Evolutionary conservation across 2,797 vertebrate species (phyloP).

Genomic region (Manis javanica): DNA sequence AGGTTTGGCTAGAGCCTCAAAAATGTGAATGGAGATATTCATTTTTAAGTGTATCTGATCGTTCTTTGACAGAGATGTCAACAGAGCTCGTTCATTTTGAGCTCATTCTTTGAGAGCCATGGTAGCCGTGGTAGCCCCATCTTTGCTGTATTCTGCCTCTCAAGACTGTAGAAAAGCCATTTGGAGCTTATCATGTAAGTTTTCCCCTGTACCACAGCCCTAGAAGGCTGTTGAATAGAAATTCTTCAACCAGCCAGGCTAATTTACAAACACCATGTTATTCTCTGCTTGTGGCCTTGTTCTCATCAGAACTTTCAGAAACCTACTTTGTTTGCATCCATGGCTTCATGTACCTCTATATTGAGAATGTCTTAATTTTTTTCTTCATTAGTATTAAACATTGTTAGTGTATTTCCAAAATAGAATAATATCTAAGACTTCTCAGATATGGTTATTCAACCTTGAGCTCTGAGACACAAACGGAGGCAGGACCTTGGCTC

Average conservation of each 20-base stretch:
- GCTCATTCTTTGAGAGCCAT: conserved; percentile 82
- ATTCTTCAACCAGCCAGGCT: conserved; percentile 78
- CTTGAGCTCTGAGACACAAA: conserved; percentile 34
- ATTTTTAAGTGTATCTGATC: conserved; percentile 77
- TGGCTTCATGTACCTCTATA: not conserved
- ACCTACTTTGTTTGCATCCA: not conserved
- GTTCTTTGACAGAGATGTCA: conserved; percentile 84
- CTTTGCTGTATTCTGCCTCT: conserved; percentile 82
- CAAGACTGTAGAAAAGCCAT: conserved; percentile 82
- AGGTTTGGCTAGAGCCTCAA: conserved; percentile 55
- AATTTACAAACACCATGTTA: conserved; percentile 77
- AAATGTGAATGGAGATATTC: conserved; percentile 71
- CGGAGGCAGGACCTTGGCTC: not conserved
- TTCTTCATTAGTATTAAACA: conserved; percentile 42
- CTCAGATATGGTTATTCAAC: conserved; percentile 16
- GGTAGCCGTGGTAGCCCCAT: conserved; percentile 78
- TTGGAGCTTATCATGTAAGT: conserved; percentile 80
- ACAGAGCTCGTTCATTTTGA: conserved; percentile 81
- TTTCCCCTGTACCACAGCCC: conserved; percentile 82
- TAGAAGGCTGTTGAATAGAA: conserved; percentile 72
- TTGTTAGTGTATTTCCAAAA: conserved; percentile 52
- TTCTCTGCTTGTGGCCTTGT: conserved; percentile 44
- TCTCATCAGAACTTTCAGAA: conserved; percentile 55
- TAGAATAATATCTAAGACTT: not conserved
- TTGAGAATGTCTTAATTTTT: conserved; percentile 55